Evolutionary conservation across 2,888 invertebrate genomes (phyloP).

Genomic region (Pristionchus mayeri): DNA sequence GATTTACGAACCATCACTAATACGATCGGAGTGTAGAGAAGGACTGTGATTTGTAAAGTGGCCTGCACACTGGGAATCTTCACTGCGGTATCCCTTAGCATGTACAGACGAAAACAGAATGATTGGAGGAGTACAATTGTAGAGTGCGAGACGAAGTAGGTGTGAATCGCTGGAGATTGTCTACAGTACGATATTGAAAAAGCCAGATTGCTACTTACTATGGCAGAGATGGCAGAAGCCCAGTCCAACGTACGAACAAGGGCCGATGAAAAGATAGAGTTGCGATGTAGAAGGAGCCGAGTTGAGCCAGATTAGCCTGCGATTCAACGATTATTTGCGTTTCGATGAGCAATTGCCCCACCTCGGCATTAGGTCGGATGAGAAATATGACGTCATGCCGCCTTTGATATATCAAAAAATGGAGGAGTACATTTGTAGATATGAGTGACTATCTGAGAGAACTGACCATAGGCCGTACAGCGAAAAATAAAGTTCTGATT

Average conservation of each 20-base stretch:
- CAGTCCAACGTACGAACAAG: background rate
- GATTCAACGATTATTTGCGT: no score
- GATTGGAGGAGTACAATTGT: background rate
- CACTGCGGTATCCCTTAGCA: background rate
- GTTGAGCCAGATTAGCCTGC: background rate
- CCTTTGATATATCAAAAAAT: no score
- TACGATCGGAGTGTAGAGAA: background rate
- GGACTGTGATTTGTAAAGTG: background rate
- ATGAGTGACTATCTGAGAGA: no score
- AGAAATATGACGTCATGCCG: no score
- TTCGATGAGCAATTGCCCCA: no score
- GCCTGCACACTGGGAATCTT: background rate
- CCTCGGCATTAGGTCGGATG: no score
- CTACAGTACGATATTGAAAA: background rate
- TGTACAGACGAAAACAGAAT: background rate
- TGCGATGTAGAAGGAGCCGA: background rate
- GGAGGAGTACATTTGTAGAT: no score
- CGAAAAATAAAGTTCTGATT: no score
- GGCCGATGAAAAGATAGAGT: background rate
- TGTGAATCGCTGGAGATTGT: background rate
- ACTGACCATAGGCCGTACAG: no score
- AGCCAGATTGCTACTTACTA: background rate
- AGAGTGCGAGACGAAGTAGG: background rate
- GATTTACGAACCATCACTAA: background rate
- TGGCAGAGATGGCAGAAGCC: background rate